These are phyloP conservation scores for Cyaniris semiargus DNA, from an alignment of 2,888 invertebrate genomes.

Conservation along the genomic window DNA sequence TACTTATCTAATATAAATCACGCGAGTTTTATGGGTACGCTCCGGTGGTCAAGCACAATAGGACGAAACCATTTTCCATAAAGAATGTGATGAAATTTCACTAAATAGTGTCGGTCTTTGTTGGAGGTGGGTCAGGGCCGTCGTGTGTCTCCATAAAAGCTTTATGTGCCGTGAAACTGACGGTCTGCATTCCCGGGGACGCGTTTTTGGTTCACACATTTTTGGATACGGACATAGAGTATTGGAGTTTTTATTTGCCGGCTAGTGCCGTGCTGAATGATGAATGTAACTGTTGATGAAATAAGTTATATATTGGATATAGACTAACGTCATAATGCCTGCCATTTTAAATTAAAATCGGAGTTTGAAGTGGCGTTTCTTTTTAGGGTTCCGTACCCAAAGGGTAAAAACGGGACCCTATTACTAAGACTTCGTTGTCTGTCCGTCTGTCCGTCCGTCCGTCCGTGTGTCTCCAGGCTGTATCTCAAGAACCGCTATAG, in stretches of 20 bases:
- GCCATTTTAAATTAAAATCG: too few species aligned
- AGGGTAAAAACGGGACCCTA: too few species aligned
- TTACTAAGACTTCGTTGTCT: too few species aligned
- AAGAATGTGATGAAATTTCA: slow-evolving; percentile 26
- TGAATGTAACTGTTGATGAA: not conserved
- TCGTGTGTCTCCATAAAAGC: slow-evolving; percentile 64
- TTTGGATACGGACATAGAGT: slow-evolving; percentile 14
- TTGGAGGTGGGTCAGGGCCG: slow-evolving; percentile 11
- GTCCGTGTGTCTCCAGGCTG: too few species aligned
- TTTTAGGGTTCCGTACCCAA: too few species aligned
- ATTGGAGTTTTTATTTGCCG: slow-evolving; percentile 2
- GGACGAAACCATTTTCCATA: slow-evolving; percentile 19
- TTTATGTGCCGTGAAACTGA: slow-evolving; percentile 69
- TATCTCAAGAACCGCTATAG: too few species aligned
- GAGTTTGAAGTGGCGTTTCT: too few species aligned
- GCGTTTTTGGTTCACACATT: slow-evolving; percentile 28
- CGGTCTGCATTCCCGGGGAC: slow-evolving; percentile 38
- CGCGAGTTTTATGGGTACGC: slow-evolving; percentile 5
- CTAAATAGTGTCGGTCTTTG: slow-evolving; percentile 18
- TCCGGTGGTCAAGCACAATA: slow-evolving; percentile 11
- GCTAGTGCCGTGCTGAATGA: not conserved
- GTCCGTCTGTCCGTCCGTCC: too few species aligned
- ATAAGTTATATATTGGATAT: not conserved
- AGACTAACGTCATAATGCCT: too few species aligned
- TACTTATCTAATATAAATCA: not conserved